A percentile compares a stretch with the other conserved stretches of the same genome.
Evolutionary conservation across 2,113 vertebrate genomes (phyloP).

Genomic region (Monarcha castaneiventris): DNA sequence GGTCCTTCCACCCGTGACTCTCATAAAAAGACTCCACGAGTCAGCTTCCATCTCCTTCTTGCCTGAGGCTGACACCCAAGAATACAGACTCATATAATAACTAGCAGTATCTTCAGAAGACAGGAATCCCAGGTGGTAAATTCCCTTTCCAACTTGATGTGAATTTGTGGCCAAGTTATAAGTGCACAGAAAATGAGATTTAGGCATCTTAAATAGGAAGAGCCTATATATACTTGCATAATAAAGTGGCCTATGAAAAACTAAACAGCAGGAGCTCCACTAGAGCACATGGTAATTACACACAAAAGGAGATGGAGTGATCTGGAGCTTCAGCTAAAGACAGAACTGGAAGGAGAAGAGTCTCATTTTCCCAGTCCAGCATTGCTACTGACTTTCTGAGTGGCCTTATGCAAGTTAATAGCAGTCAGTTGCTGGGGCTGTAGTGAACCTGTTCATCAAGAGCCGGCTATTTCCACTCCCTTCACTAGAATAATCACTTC

Average conservation of each 20-base stretch:
- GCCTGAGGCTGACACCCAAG: not conserved
- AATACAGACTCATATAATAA: not conserved
- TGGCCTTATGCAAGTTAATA: not conserved
- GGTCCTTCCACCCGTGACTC: not conserved
- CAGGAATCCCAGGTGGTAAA: conserved; percentile 13
- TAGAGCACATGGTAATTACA: not conserved
- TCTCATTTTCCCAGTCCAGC: not conserved
- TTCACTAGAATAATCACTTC: not conserved
- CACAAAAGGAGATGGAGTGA: not conserved
- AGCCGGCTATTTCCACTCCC: not conserved
- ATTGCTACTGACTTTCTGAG: not conserved
- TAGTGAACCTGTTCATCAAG: not conserved
- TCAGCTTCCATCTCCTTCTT: not conserved
- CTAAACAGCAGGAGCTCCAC: not conserved
- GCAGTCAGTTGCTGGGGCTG: not conserved
- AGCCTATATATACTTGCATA: not conserved
- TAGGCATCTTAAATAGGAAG: not conserved
- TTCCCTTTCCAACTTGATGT: not conserved
- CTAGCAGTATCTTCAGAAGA: not conserved
- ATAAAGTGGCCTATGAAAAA: conserved; percentile 13
- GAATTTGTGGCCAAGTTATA: conserved; percentile 1
- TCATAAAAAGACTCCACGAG: not conserved
- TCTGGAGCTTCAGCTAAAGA: not conserved
- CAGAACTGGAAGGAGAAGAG: not conserved
- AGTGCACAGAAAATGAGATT: conserved; percentile 11